Evolutionary conservation across 2,113 vertebrate species (phyloP), one percentile per base, ranked within the genome.

Genomic region (Caranx melampygus): DNA sequence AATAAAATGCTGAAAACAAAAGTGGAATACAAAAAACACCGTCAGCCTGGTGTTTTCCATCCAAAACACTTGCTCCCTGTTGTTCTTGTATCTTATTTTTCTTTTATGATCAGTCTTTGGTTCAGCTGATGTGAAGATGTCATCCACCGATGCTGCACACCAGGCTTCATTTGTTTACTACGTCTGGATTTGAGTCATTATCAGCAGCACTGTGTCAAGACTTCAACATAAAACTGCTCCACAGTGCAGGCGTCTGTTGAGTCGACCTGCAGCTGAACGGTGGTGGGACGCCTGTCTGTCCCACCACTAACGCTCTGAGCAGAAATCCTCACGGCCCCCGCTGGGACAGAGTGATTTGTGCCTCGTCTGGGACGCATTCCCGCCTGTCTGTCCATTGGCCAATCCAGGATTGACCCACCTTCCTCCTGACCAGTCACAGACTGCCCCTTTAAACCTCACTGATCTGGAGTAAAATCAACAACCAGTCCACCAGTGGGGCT

Each of bases 241-340:
- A 35, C 13, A 54, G 15, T 37, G 12, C 31, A 26, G 70, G 52
- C 44, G 20, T 78, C 64, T 80, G 64, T 82, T 78, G 40, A 35
- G 7, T n/a, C 64, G 88, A 91, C 89, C 89, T 68, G 69, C 51
- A 26, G 26, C 40, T 90, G 88, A 87, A 87, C 88, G 81, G 35
- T 37, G 35, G 35, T 37, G 40, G 40, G 40, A 2, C 9, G 31
- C 47, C 68, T 68, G 70, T 40, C 67, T 72, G 81, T 45, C 72
- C 69, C 37, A 45, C 6, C 71, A 14, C 57, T 57, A 67, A 81
- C 40, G 34, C 67, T 66, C 81, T 78, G 76, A 78, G 35, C 68
- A 73, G 65, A 86, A 85, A 49, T 73, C 72, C 75, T 79, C 78
- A 66, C 60, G 34, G 72, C 64, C 72, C 73, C 78, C 54, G 51